Evolutionary conservation across 1,140 invertebrate genomes (phyloP).

Genomic region (Physella acuta): DNA sequence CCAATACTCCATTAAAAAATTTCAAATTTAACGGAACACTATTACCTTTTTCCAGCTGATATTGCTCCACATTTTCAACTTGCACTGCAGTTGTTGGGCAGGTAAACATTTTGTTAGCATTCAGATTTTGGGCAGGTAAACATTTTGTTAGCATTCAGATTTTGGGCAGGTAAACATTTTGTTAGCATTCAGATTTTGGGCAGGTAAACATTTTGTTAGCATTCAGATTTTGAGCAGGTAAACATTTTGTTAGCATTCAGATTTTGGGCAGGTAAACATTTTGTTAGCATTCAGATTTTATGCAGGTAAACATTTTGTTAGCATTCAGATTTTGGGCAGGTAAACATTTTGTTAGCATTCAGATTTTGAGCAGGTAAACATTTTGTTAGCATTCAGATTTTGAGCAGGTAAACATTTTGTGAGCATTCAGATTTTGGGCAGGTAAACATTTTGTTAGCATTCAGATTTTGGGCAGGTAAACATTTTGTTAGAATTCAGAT

Average conservation of each 20-base stretch:
- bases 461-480: too few relatives aligned
- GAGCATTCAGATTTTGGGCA: too few relatives aligned
- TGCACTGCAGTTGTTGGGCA: conserved; percentile 46
- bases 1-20: not conserved
- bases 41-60: conserved; percentile 47
- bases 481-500: too few relatives aligned
- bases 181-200: not conserved
- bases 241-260: not conserved
- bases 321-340: too few relatives aligned
- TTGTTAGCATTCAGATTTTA: too few relatives aligned
- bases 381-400: too few relatives aligned
- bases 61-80: conserved; percentile 47
- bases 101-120: conserved; percentile 37
- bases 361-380: too few relatives aligned
- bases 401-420: too few relatives aligned
- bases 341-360: too few relatives aligned
- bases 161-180: not conserved
- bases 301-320: too few relatives aligned
- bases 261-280: not conserved
- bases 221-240: not conserved
- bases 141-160: not conserved
- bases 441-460: too few relatives aligned
- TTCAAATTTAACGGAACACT: conserved; percentile 1
- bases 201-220: not conserved
- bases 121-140: conserved; percentile 29